These are phyloP conservation scores for Pogona vitticeps DNA, from an alignment of 2,113 vertebrate genomes.

Conservation along the genomic window DNA sequence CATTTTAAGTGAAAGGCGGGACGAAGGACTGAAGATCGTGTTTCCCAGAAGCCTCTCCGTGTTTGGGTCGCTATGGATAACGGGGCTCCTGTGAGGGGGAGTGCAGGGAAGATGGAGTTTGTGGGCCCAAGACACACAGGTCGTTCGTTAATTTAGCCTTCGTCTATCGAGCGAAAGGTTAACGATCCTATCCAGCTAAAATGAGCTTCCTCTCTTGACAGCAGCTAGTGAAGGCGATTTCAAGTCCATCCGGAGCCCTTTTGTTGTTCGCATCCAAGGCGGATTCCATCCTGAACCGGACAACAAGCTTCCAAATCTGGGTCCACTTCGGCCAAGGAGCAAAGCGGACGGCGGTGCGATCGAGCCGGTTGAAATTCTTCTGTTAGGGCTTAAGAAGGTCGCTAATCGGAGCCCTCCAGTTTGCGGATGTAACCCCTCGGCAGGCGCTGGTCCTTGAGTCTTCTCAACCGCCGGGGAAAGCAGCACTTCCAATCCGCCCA, in stretches of 20 bases:
- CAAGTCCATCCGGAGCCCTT: background rate
- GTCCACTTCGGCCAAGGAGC: background rate
- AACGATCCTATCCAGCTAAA: background rate
- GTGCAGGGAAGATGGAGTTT: no score
- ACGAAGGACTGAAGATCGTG: background rate
- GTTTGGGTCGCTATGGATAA: background rate
- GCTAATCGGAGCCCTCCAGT: background rate
- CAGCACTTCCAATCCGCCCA: no score
- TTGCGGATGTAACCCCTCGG: background rate
- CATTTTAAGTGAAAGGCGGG: background rate
- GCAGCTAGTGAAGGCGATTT: background rate
- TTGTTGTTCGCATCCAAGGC: background rate
- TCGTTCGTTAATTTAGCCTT: background rate
- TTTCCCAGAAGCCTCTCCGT: background rate
- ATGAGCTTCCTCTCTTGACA: background rate
- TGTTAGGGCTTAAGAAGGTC: background rate
- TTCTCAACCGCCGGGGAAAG: background rate
- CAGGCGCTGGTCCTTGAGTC: background rate
- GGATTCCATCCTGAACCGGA: background rate
- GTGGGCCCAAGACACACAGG: background rate
- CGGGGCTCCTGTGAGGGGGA: no score
- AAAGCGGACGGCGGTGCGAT: no score
- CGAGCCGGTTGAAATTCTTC: background rate
- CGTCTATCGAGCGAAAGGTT: background rate
- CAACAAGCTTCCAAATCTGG: background rate